Percentiles rank a stretch among this genome's conserved stretches.
These are phyloP conservation scores for Sardinella longiceps DNA, from an alignment of 2,797 vertebrate genomes.

Conservation along the genomic window DNA sequence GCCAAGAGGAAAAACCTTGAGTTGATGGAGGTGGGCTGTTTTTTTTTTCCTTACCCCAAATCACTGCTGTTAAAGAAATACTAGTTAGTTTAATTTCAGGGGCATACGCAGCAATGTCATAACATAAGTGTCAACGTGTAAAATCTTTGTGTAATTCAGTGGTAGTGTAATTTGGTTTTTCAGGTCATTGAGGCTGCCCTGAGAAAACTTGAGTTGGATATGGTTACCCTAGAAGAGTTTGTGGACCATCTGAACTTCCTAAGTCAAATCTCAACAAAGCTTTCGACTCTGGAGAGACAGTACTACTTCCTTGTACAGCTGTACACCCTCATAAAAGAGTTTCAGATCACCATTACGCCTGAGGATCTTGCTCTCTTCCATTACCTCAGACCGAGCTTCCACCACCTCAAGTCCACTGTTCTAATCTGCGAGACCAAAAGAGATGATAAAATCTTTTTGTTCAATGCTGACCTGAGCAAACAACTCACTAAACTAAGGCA, in stretches of 20 bases:
- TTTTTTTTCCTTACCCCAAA: not conserved
- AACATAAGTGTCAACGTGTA: not conserved
- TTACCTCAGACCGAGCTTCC: constrained; percentile 58
- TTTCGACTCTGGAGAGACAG: constrained; percentile 58
- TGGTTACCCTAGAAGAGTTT: constrained; percentile 64
- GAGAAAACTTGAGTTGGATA: constrained; percentile 51
- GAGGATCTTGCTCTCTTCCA: constrained; percentile 63
- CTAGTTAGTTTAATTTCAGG: not conserved
- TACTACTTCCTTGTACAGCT: constrained; percentile 56
- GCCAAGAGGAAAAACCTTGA: constrained; percentile 57
- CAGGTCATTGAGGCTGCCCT: constrained; percentile 41
- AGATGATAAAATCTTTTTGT: constrained; percentile 56
- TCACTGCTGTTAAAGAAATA: not conserved
- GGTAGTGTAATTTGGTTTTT: not conserved
- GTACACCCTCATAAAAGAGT: constrained; percentile 57
- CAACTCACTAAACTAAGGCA: constrained; percentile 55
- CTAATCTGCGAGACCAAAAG: constrained; percentile 58
- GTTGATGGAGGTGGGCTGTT: constrained; percentile 63
- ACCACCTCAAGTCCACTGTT: constrained; percentile 62
- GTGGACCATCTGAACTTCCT: constrained; percentile 65
- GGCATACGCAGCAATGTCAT: not conserved
- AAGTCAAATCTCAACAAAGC: constrained; percentile 52
- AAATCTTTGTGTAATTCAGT: not conserved
- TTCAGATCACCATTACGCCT: constrained; percentile 55
- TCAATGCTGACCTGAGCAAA: constrained; percentile 61